These are phyloP conservation scores for Pterobdella sp. DNA, from an alignment of 2,888 invertebrate species.

Conservation along the genomic window DNA sequence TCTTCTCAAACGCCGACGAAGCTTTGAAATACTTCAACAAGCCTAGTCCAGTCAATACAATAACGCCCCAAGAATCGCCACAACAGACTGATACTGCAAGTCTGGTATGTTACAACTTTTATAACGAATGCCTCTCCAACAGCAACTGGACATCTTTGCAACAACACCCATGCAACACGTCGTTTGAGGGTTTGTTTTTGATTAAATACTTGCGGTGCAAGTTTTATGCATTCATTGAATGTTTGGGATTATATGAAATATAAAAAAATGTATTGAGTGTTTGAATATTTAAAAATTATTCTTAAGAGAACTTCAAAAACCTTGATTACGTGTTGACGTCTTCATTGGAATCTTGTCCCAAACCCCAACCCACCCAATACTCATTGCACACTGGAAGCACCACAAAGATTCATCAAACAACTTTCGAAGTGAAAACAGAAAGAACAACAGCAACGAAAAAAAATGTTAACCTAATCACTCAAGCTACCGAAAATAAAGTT, in stretches of 20 bases:
- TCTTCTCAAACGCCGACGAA: not conserved
- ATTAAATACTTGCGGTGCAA: too few species aligned
- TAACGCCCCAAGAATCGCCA: not conserved
- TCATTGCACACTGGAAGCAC: too few species aligned
- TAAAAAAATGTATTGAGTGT: too few species aligned
- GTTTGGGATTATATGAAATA: too few species aligned
- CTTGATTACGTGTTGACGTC: not conserved
- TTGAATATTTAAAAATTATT: not conserved
- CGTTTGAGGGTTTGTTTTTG: too few species aligned
- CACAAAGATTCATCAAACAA: not conserved
- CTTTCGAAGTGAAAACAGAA: not conserved
- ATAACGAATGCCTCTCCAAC: not conserved
- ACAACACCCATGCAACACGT: not conserved
- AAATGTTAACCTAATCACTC: not conserved
- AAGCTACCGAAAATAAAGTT: not conserved
- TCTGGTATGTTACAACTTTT: not conserved
- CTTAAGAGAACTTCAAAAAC: not conserved
- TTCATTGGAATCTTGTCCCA: not conserved
- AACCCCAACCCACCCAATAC: not conserved
- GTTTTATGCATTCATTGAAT: too few species aligned
- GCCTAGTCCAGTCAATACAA: not conserved
- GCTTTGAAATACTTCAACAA: not conserved
- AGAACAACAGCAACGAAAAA: not conserved
- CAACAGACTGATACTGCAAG: not conserved
- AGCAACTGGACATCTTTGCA: not conserved